These are phyloP conservation scores for Polylopha cassiicola DNA, from an alignment of 2,888 invertebrate species.

Conservation along the genomic window DNA sequence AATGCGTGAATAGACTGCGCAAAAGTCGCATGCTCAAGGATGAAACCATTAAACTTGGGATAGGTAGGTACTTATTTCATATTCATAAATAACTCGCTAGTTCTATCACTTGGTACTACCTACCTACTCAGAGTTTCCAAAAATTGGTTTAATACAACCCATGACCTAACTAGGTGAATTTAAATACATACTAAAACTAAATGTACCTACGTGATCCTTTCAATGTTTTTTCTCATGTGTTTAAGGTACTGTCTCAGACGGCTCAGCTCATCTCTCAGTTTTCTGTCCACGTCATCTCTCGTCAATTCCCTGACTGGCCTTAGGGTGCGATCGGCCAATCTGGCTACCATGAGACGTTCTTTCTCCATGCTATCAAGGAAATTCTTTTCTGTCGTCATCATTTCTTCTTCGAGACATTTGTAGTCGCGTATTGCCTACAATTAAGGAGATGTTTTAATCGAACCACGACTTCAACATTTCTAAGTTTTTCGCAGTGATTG, in stretches of 20 bases:
- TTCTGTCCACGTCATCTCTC: conserved; percentile 80
- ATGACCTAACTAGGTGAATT: neutral
- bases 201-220: conserved; percentile 75
- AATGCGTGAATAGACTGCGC: too few relatives aligned
- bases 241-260: conserved; percentile 77
- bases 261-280: conserved; percentile 79
- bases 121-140: too few relatives aligned
- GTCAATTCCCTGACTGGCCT: conserved; percentile 82
- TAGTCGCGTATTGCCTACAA: conserved; percentile 82
- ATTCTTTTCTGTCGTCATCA: conserved; percentile 80
- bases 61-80: too few relatives aligned
- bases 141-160: too few relatives aligned
- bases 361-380: conserved; percentile 82
- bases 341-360: conserved; percentile 82
- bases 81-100: too few relatives aligned
- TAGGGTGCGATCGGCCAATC: conserved; percentile 82
- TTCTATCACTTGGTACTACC: too few relatives aligned
- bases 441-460: too few relatives aligned
- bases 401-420: conserved; percentile 82
- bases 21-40: too few relatives aligned
- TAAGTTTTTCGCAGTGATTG: too few relatives aligned
- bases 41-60: too few relatives aligned
- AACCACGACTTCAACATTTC: too few relatives aligned
- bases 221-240: conserved; percentile 75
- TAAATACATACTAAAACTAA: conserved; percentile 5